Base-by-base conservation (phyloP, 2,113 vertebrate genomes). In the Aplodontia rufa region DNA sequence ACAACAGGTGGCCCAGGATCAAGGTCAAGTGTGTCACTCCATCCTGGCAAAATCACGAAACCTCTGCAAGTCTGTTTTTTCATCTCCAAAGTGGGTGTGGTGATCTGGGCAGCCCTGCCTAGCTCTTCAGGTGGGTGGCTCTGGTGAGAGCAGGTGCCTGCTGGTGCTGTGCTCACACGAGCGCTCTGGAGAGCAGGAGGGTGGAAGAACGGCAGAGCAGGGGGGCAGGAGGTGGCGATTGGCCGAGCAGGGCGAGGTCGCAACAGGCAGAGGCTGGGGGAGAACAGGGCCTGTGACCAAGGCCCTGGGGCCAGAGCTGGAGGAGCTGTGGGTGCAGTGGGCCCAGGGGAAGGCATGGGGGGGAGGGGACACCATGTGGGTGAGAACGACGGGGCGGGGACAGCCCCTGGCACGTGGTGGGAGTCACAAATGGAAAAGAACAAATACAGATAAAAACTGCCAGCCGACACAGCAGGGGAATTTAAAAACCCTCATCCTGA, bases 51-150 rank as follows among this genome's bases (percentile, higher is more conserved):
- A 78, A n/a, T 81, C 47, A 28, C 1, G 30, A 12, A 79, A 62
- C 6, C 19, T 81, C 79, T 78, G 30, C 5, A 6, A 42, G 60
- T 26, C 42, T 76, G n/a, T 49, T 53, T 55, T 51, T 32, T 62
- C 79, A 8, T 47, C n/a, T 85, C 58, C 53, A 17, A 12, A 35
- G 24, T 1, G 4, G 9, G 26, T 10, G 45, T 62, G 26, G 30
- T 24, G 66, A 6, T 10, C 1, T 2, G 9, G 16, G 2, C n/a
- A 13, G 19, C 20, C 35, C 45, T 22, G 35, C 35, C 30, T 0
- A 0, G 22, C 13, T 35, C 17, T 11, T 35, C 4, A 40, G 35
- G 0, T 28, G 55, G 79, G 49, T 26, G 40, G 35, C 14, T 37
- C 6, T 62, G 32, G 3, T 1, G 35, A 30, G 9, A 62, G 90